Conservation (phyloP, 1,140 invertebrate genomes). For the Meloidogyne chitwoodi region DNA sequence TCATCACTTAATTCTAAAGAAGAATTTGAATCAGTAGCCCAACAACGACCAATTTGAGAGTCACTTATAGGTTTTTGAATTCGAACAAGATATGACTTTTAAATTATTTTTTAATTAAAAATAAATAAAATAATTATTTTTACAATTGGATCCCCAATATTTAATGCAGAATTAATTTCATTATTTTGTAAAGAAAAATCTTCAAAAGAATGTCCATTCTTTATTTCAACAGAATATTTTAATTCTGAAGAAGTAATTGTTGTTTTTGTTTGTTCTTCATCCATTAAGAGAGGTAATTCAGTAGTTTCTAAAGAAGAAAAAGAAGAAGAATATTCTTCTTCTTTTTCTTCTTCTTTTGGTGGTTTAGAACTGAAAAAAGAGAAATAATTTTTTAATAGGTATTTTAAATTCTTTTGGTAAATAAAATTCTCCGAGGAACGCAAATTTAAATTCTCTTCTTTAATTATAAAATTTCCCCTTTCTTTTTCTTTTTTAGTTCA, state of each 20-base stretch:
- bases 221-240: slow-evolving; percentile 55
- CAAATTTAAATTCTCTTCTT: too few relatives aligned
- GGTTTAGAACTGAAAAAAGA: too few relatives aligned
- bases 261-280: not conserved
- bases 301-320: too few relatives aligned
- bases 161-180: slow-evolving; percentile 28
- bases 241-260: slow-evolving; percentile 13
- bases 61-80: slow-evolving; percentile 47
- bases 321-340: too few relatives aligned
- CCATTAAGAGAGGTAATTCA: not conserved
- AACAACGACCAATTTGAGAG: slow-evolving; percentile 56
- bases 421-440: too few relatives aligned
- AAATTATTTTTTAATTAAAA: not conserved
- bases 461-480: too few relatives aligned
- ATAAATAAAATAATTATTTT: slow-evolving; percentile 8
- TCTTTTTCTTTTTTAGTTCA: too few relatives aligned
- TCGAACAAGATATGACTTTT: slow-evolving; percentile 54
- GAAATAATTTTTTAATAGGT: too few relatives aligned
- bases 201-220: slow-evolving; percentile 32
- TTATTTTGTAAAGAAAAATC: not conserved
- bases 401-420: too few relatives aligned
- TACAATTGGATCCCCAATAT: slow-evolving; percentile 58
- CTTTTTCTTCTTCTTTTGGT: too few relatives aligned
- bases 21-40: slow-evolving; percentile 53
- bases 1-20: slow-evolving; percentile 53